Evolutionary conservation across 2,888 invertebrate species (phyloP).

Genomic region (Lithophane socia): DNA sequence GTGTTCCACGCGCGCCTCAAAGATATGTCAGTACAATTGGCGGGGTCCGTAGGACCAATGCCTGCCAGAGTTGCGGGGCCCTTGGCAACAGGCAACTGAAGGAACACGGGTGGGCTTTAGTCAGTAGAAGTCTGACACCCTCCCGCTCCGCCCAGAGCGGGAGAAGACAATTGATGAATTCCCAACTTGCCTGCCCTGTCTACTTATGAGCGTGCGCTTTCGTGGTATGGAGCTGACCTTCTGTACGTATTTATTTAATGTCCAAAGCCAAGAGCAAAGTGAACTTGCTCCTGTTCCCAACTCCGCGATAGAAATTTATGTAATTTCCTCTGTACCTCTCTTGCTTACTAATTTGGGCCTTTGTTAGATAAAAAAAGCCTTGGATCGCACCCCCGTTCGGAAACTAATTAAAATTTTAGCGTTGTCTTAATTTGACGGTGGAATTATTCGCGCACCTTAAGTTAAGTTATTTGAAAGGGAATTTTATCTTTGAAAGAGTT

Average conservation of each 20-base stretch:
- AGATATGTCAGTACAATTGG: too few species aligned
- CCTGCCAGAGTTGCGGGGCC: too few species aligned
- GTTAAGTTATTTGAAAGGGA: constrained; percentile 34
- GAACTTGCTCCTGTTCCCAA: constrained; percentile 45
- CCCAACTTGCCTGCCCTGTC: too few species aligned
- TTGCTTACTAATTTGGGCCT: constrained; percentile 66
- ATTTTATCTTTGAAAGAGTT: constrained; percentile 33
- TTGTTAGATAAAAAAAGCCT: constrained; percentile 59
- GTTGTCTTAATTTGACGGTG: constrained; percentile 63
- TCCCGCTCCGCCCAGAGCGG: too few species aligned
- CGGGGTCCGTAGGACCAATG: too few species aligned
- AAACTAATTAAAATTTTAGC: constrained; percentile 68
- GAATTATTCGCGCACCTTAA: constrained; percentile 51
- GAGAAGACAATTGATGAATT: too few species aligned
- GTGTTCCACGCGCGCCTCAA: too few species aligned
- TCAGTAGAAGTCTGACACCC: too few species aligned
- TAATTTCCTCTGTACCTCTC: constrained; percentile 61
- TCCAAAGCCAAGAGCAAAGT: constrained; percentile 8
- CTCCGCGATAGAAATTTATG: constrained; percentile 66
- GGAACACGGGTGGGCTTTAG: too few species aligned
- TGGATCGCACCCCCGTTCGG: constrained; percentile 47
- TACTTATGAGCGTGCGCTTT: neutral
- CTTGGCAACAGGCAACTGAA: too few species aligned
- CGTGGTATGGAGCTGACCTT: neutral
- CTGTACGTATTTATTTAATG: neutral